A percentile compares a stretch with the other conserved stretches of the same genome.
Conservation (phyloP, 2,113 vertebrate species). For the Syrrhaptes paradoxus region DNA sequence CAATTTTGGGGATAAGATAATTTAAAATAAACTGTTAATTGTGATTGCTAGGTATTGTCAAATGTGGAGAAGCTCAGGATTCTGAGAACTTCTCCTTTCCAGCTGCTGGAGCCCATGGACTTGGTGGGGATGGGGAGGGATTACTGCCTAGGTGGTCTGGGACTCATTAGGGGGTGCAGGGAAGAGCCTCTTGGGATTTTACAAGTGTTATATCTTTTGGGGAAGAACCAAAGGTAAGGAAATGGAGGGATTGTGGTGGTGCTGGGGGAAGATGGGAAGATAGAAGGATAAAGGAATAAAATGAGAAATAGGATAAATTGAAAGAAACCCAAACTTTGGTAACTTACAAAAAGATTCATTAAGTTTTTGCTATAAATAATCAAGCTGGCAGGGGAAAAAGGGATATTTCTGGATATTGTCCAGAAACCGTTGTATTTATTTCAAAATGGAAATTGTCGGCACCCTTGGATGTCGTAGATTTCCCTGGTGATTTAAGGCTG, state of each 20-base stretch:
- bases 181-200: not conserved
- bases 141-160: not conserved
- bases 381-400: not conserved
- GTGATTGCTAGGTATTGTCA: not conserved
- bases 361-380: not conserved
- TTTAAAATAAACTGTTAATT: not conserved
- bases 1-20: not conserved
- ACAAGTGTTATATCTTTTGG: not conserved
- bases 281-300: not conserved
- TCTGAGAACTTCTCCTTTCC: not conserved
- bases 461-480: not conserved
- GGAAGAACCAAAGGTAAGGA: not conserved
- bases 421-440: not conserved
- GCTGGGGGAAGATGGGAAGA: not conserved
- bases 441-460: not conserved
- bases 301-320: not conserved
- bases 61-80: not conserved
- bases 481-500: not conserved
- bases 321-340: not conserved
- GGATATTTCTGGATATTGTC: not conserved
- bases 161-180: not conserved
- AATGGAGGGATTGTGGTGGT: not conserved
- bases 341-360: not conserved
- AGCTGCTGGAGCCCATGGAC: not conserved
- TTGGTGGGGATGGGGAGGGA: not conserved